Evolutionary conservation across 2,888 invertebrate species (phyloP), one percentile per base, ranked within the genome.

Genomic region (Lasioglossum oenotherae): DNA sequence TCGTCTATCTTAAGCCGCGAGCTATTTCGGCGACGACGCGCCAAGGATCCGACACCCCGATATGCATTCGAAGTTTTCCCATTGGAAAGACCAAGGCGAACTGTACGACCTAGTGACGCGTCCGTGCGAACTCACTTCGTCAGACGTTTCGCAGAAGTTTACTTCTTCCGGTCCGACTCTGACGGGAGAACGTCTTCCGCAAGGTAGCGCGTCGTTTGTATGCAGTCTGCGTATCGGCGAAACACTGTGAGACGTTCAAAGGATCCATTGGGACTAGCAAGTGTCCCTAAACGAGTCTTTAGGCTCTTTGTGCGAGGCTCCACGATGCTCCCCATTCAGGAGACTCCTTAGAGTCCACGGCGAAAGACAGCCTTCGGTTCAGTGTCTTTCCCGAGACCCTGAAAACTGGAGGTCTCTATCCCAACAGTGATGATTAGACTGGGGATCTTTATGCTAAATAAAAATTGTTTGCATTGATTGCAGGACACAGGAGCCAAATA

Each of bases 11-110:
- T 90, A 81, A 88, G 87, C 83, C 84, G 38, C 75, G 82, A 86
- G 92, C 92, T 92, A 93, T 93, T 93, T 93, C 90, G 90, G 92
- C 91, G 73, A 82, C 78, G 79, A 87, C 82, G 69, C 81, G 80
- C 78, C 57, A 71, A 80, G 35, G 74, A 53, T 74, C 49, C 82
- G 46, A 46, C 80, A 73, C 74, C 74, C 67, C 80, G 80, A 44
- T 85, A 57, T 31, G 60, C 60, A 31, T 64, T 31, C 60, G 60
- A 64, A 6, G 60, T 31, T 64, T 64, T 23, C 27, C 27, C 60
- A 31, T 64, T 64, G 16, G 60, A 27, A 31, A 31, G 60, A 31
- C 60, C n/a, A 31, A 64, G 27, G 60, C 60, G 53, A 53, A 23
- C 53, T 10, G 23, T 3, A 31, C 60, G 60, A 64, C 60, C 60